These are phyloP conservation scores for Chrysina gloriosa DNA, from an alignment of 2,888 invertebrate species.

Conservation along the genomic window DNA sequence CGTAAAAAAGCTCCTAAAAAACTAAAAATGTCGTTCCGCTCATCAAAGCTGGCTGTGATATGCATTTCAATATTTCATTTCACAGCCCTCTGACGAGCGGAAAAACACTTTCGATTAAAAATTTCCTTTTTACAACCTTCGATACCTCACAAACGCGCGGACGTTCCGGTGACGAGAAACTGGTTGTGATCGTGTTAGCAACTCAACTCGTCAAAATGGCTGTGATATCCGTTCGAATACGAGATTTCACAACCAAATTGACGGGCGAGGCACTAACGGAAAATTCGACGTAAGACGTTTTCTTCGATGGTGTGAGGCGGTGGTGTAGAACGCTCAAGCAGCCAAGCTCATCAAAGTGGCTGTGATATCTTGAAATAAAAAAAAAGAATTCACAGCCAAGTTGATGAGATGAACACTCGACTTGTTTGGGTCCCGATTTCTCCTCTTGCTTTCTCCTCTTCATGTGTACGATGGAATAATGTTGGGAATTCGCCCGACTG, in stretches of 20 bases:
- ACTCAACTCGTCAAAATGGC: slow-evolving; percentile 95
- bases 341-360: slow-evolving; percentile 93
- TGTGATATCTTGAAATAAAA: slow-evolving; percentile 84
- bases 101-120: slow-evolving; percentile 53
- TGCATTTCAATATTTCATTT: slow-evolving; percentile 74
- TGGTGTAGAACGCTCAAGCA: slow-evolving; percentile 52
- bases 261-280: slow-evolving; percentile 70
- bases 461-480: not conserved
- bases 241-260: slow-evolving; percentile 85
- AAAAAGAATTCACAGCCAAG: slow-evolving; percentile 87
- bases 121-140: not conserved
- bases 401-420: slow-evolving; percentile 79
- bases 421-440: slow-evolving; percentile 56
- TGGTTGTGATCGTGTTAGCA: slow-evolving; percentile 65
- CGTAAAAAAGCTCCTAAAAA: not conserved
- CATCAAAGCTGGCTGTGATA: slow-evolving; percentile 99
- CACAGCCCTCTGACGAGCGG: slow-evolving; percentile 90
- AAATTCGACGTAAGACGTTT: not conserved
- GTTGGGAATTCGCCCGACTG: slow-evolving; percentile 66
- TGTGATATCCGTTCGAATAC: slow-evolving; percentile 79
- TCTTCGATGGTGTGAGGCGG: not conserved
- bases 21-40: slow-evolving; percentile 68
- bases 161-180: not conserved
- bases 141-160: not conserved
- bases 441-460: not conserved